phyloP scores from a whole-genome alignment of 1,140 invertebrate genomes.

The Penaeus japonicus region DNA sequence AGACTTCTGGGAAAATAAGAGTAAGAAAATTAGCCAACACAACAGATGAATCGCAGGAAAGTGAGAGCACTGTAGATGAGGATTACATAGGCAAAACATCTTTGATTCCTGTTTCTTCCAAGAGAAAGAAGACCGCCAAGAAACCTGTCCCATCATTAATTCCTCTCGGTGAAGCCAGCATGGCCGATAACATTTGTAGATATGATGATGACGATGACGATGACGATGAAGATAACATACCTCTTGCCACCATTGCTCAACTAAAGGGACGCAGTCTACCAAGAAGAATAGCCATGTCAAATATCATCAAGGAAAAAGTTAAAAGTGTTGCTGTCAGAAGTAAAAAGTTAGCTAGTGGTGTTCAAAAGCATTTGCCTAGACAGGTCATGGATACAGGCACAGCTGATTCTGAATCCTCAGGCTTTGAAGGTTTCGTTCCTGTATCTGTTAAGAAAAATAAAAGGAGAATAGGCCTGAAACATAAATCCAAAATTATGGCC shows the following conservation, averaged over 20 bases:
- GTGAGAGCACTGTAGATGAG: too few relatives aligned
- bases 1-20: too few relatives aligned
- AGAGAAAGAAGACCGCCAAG: too few relatives aligned
- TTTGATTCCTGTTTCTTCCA: too few relatives aligned
- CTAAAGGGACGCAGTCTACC: neutral
- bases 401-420: slow-evolving; percentile 26
- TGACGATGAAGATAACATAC: slow-evolving; percentile 24
- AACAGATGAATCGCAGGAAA: too few relatives aligned
- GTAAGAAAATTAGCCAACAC: too few relatives aligned
- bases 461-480: neutral
- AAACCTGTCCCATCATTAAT: too few relatives aligned
- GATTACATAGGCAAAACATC: too few relatives aligned
- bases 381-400: neutral
- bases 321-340: neutral
- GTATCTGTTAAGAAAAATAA: neutral
- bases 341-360: neutral
- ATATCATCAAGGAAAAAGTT: neutral
- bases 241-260: slow-evolving; percentile 2
- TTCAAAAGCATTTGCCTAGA: neutral
- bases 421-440: slow-evolving; percentile 25
- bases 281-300: neutral
- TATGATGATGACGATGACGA: neutral
- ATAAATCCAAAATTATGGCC: neutral
- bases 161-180: too few relatives aligned
- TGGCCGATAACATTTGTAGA: too few relatives aligned